Evolutionary conservation across 2,113 vertebrate species (phyloP), one percentile per base, ranked within the genome.

Genomic region (Cygnus atratus): DNA sequence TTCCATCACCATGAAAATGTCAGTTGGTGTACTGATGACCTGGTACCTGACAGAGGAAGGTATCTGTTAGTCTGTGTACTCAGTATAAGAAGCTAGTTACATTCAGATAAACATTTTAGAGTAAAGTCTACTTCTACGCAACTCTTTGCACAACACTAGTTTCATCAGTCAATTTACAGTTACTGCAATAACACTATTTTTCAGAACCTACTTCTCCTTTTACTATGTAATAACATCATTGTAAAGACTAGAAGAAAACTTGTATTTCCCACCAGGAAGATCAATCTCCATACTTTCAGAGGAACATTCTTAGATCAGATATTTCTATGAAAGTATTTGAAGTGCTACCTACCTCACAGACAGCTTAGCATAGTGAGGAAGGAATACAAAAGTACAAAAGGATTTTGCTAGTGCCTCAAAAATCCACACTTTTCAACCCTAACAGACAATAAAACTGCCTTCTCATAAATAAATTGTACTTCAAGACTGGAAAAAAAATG

Each of bases 1-100:
- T 85, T 99, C 99, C 99, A 99, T 99, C 93, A 99, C 99, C 99
- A 99, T 99, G 98, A 99, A 99, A 97, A 99, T 99, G 97, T 99
- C 99, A 92, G 99, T 99, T 25, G 99, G 99, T 93, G 99, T 99
- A 98, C 99, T 99, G 96, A 99, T 99, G 96, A 99, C 99, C 96
- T 99, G 99, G 98, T 99, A 99, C 97, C 99, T 99, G 97, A 41
- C 89, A 95, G 92, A 93, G 82, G 62, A 97, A 97, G 41, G n/a
- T 61, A 97, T 91, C 71, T 70, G n/a, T 97, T 96, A 97, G 92
- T 82, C 66, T 77, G 59, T 24, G 55, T 55, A 75, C 22, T 87
- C 70, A 75, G 17, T 76, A 87, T 68, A 67, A 88, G 37, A 57
- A 31, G 44, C 33, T 77, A 71, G 16, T 79, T 39, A 68, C 28